phyloP scores from a whole-genome alignment of 1,140 invertebrate genomes.

The Tetramorium parvispinum region DNA sequence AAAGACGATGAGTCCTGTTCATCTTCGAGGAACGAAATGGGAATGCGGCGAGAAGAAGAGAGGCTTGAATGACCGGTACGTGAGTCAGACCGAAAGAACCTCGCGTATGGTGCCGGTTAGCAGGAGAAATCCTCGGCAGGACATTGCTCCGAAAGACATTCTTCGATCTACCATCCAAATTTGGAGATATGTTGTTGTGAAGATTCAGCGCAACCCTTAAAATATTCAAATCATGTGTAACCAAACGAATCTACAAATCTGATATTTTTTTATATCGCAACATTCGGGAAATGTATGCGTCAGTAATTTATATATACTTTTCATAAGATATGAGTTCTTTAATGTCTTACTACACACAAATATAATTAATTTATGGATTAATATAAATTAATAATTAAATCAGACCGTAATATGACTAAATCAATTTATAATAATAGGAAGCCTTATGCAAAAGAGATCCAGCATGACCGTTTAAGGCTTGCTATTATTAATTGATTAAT shows the following conservation, averaged over 20 bases:
- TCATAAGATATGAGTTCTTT: neutral
- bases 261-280: neutral
- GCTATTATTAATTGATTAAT: no score
- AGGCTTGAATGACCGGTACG: constrained; percentile 74
- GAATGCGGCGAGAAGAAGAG: constrained; percentile 42
- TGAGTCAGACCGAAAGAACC: constrained; percentile 78
- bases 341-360: no score
- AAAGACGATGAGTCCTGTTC: constrained; percentile 66
- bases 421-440: no score
- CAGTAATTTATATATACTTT: neutral
- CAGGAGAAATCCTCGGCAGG: constrained; percentile 72
- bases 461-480: no score
- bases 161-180: constrained; percentile 67
- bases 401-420: no score
- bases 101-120: constrained; percentile 64
- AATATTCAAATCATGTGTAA: constrained; percentile 25
- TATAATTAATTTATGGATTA: no score
- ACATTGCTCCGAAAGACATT: constrained; percentile 70
- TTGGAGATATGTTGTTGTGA: constrained; percentile 50
- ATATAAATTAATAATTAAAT: no score
- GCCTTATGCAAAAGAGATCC: no score
- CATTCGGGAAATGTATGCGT: neutral
- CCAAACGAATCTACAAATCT: constrained; percentile 16
- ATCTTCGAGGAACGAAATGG: constrained; percentile 68
- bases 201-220: constrained; percentile 29